Conservation (phyloP, 2,797 vertebrate species). For the Microhierax caerulescens region DNA sequence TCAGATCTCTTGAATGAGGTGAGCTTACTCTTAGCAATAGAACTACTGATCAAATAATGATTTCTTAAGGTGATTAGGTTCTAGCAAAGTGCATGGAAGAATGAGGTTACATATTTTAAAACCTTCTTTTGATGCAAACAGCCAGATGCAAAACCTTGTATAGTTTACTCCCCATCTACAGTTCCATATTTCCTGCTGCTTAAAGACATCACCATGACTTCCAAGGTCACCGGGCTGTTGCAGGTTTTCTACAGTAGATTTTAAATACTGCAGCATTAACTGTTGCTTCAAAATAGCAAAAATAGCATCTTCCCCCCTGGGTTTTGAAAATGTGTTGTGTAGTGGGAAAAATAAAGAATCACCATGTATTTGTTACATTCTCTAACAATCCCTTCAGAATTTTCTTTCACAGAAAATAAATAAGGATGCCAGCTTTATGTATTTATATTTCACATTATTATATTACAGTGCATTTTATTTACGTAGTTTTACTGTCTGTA, state of each 20-base stretch:
- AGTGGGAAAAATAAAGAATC: neutral
- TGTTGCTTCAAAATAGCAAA: neutral
- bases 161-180: neutral
- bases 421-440: neutral
- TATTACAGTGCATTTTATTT: neutral
- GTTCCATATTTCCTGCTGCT: neutral
- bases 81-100: neutral
- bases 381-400: neutral
- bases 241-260: neutral
- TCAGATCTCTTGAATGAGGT: neutral
- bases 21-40: neutral
- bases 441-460: neutral
- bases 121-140: neutral
- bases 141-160: neutral
- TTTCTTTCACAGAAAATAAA: neutral
- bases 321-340: neutral
- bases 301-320: neutral
- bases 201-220: neutral
- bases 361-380: neutral
- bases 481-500: neutral
- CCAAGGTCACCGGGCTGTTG: neutral
- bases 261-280: neutral
- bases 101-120: neutral
- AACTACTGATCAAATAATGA: neutral
- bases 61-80: constrained; percentile 8